Evolutionary conservation across 2,113 vertebrate species (phyloP).

Genomic region (Varanus komodoensis): DNA sequence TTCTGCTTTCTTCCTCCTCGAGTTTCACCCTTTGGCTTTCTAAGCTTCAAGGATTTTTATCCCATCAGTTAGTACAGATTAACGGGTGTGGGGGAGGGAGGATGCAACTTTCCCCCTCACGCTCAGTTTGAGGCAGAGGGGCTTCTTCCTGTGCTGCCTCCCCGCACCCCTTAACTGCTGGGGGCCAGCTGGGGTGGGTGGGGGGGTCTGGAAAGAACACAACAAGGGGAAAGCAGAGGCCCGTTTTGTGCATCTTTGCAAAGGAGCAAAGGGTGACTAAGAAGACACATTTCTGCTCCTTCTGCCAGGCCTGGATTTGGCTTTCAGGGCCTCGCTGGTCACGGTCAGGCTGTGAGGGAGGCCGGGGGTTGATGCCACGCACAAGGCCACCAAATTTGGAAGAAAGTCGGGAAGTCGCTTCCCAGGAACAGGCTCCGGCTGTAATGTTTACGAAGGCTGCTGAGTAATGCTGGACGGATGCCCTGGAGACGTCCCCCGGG

Average conservation of each 20-base stretch:
- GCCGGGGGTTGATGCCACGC: background rate
- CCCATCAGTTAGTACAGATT: background rate
- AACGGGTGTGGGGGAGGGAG: background rate
- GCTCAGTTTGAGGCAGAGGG: background rate
- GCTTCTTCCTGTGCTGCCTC: constrained; percentile 33
- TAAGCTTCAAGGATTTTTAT: background rate
- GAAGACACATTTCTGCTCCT: constrained; percentile 19
- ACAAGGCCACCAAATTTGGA: constrained; percentile 28
- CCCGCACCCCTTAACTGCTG: background rate
- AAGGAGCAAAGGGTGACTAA: constrained; percentile 51
- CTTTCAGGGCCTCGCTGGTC: background rate
- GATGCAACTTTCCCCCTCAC: background rate
- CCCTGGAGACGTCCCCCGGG: constrained; percentile 1
- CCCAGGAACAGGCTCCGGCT: constrained; percentile 8
- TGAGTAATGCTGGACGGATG: background rate
- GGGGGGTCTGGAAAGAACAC: constrained; percentile 53
- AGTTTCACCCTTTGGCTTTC: background rate
- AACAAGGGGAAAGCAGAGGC: constrained; percentile 49
- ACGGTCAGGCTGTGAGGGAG: background rate
- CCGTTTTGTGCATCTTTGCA: constrained; percentile 54
- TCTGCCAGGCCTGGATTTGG: background rate
- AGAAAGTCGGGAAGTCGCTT: constrained; percentile 55
- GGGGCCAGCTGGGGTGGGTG: constrained; percentile 56
- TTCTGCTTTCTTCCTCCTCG: background rate
- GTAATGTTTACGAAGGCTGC: background rate